Base-by-base conservation (phyloP, 2,797 vertebrate genomes). In the Geotrypetes seraphini region DNA sequence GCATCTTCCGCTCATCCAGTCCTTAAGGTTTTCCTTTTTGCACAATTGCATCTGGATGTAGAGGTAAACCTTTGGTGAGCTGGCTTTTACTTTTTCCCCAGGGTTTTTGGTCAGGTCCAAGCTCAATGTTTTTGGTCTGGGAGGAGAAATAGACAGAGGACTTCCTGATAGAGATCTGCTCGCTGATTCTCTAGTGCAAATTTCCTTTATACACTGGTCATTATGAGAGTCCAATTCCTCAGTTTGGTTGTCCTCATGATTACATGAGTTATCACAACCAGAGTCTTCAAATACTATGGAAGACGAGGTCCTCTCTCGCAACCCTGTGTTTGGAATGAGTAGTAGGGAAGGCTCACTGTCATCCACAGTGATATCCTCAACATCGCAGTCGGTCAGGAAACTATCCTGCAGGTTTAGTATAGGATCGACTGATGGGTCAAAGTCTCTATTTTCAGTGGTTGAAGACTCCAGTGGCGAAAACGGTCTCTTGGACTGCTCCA, bases 11-110 rank as follows among this genome's bases (percentile, higher is more conserved):
- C 78, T 86, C 92, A 99, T 89, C 96, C 96, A 99, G 85, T 99
- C 96, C 57, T 98, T 99, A 34, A 99, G 84, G 69, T 94, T 99
- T 66, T 99, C 96, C 42, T 98, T 98, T 30, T 92, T 57, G 63
- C 96, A 99, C 27, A 99, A 86, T 69, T 99, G 96, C 96, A 99
- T 99, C 75, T 99, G 96, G 54, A 99, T 99, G 69, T 98, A 99
- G 45, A 99, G 81, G 49, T 96, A 97, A 22, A 98, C 93, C 69
- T 97, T 97, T 1, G 95, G 96, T 2, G 91, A 93, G 27, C 83
- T 81, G 41, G 79, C 79, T 23, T 84, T 81, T 12, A 76, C 63
- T n/a, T 88, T 79, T 22, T 75, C 82, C 4, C 47, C 9, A 6
- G 62, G 59, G 22, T 85, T 83, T 43, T 70, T 73, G 30, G 71